Evolutionary conservation across 2,888 invertebrate species (phyloP).

Genomic region (Lithophane socia): DNA sequence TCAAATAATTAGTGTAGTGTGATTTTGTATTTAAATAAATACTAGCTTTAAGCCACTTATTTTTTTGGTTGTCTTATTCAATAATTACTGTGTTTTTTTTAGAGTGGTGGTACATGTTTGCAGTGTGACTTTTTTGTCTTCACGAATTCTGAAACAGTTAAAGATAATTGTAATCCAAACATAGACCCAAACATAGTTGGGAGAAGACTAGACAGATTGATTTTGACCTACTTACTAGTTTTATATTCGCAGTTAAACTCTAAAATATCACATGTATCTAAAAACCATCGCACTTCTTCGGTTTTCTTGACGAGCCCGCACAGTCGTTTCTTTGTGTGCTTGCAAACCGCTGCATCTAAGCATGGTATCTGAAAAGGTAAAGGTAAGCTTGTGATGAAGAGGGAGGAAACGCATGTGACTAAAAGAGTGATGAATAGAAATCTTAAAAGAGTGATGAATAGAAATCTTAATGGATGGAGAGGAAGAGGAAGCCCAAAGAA

Average conservation of each 20-base stretch:
- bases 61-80: neutral
- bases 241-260: conserved; percentile 86
- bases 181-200: no score
- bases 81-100: conserved; percentile 20
- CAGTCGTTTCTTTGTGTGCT: conserved; percentile 71
- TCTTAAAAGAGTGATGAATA: no score
- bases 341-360: conserved; percentile 74
- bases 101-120: conserved; percentile 73
- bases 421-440: no score
- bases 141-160: conserved; percentile 74
- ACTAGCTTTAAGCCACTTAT: neutral
- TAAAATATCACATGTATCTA: conserved; percentile 80
- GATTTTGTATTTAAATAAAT: conserved; percentile 38
- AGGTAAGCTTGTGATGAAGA: no score
- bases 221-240: conserved; percentile 70
- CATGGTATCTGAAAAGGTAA: conserved; percentile 73
- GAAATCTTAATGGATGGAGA: no score
- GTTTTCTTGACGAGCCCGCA: conserved; percentile 75
- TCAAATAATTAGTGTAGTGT: neutral
- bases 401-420: no score
- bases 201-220: no score
- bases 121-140: conserved; percentile 69
- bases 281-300: conserved; percentile 80
- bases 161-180: neutral
- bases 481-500: no score